These are phyloP conservation scores for Buphagus erythrorhynchus DNA, from an alignment of 2,797 vertebrate species.

Conservation along the genomic window DNA sequence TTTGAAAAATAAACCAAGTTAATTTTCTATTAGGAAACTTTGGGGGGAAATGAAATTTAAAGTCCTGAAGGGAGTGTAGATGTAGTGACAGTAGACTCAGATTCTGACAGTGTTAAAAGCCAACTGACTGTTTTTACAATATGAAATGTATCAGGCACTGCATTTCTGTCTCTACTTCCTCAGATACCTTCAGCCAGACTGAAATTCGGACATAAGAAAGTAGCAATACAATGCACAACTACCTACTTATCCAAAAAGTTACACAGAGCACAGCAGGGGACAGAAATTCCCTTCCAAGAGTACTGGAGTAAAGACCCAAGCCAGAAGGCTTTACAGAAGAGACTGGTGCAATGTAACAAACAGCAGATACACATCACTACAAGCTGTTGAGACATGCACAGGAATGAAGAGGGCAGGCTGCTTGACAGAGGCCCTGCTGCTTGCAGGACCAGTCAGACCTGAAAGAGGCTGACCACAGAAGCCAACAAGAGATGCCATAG, in stretches of 20 bases:
- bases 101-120: not conserved
- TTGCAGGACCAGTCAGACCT: constrained; percentile 57
- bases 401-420: constrained; percentile 40
- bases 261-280: not conserved
- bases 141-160: not conserved
- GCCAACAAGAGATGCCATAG: not conserved
- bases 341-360: not conserved
- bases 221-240: not conserved
- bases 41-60: not conserved
- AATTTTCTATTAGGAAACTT: not conserved
- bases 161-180: not conserved
- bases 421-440: constrained; percentile 7
- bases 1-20: not conserved
- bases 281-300: not conserved
- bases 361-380: not conserved
- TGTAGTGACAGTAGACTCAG: not conserved
- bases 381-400: constrained; percentile 29
- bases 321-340: not conserved
- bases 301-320: not conserved
- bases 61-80: not conserved
- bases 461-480: constrained; percentile 47
- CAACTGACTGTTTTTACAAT: not conserved
- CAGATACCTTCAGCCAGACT: not conserved
- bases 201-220: not conserved
- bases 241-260: not conserved